Evolutionary conservation across 2,888 invertebrate species (phyloP).

Genomic region (Apamea epomidion): DNA sequence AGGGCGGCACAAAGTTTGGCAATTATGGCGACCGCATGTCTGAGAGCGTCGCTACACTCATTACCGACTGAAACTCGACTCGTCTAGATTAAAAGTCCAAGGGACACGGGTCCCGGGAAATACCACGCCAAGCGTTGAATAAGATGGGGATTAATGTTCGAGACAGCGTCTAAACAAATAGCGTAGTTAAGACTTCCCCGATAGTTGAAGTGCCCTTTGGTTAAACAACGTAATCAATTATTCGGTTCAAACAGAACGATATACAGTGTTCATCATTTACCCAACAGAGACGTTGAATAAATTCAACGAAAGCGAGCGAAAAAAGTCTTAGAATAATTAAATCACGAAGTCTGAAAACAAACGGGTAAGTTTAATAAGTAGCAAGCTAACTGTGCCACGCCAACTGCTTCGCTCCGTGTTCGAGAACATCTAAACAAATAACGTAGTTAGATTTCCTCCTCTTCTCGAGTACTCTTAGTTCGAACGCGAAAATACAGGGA

Average conservation of each 20-base stretch:
- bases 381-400: slow-evolving; percentile 70
- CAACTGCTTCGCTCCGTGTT: slow-evolving; percentile 68
- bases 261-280: slow-evolving; percentile 44
- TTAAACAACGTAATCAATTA: slow-evolving; percentile 70
- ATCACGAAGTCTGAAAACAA: slow-evolving; percentile 70
- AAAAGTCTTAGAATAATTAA: slow-evolving; percentile 66
- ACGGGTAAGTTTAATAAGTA: slow-evolving; percentile 71
- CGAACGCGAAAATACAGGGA: slow-evolving; percentile 64
- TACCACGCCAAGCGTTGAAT: slow-evolving; percentile 71
- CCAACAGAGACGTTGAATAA: slow-evolving; percentile 29
- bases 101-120: slow-evolving; percentile 78
- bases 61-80: slow-evolving; percentile 87
- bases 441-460: slow-evolving; percentile 72
- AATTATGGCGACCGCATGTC: slow-evolving; percentile 90
- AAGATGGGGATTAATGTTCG: slow-evolving; percentile 76
- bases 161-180: slow-evolving; percentile 74
- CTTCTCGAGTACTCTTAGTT: slow-evolving; percentile 69
- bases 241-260: slow-evolving; percentile 45
- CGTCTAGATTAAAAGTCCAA: slow-evolving; percentile 88
- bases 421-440: slow-evolving; percentile 74
- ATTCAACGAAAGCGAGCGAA: slow-evolving; percentile 44
- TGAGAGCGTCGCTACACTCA: slow-evolving; percentile 89
- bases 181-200: slow-evolving; percentile 72
- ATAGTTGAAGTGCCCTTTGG: slow-evolving; percentile 71
- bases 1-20: slow-evolving; percentile 88